phyloP scores from a whole-genome alignment of 1,140 invertebrate genomes.

The Prorops nasuta region DNA sequence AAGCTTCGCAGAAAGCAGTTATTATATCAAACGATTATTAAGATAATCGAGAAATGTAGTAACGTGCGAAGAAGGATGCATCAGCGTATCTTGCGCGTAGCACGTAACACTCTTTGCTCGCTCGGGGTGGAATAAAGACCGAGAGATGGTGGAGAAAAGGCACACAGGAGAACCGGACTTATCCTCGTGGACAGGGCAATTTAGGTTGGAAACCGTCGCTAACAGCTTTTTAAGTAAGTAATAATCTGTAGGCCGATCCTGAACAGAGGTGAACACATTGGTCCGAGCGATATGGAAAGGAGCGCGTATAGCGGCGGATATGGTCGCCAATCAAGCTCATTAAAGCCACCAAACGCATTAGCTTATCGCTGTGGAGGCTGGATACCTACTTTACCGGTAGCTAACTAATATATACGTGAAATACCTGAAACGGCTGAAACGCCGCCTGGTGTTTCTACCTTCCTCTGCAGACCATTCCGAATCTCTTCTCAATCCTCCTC shows the following conservation, averaged over 20 bases:
- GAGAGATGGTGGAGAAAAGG: too few species aligned
- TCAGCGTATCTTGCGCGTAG: conserved; percentile 4
- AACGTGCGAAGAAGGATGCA: conserved; percentile 2
- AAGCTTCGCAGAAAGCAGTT: too few species aligned
- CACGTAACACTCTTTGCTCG: not conserved
- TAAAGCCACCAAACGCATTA: conserved; percentile 49
- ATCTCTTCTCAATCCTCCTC: not conserved
- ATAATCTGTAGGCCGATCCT: conserved; percentile 30
- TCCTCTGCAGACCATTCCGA: conserved; percentile 1
- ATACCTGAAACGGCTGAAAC: not conserved
- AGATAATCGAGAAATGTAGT: conserved; percentile 5
- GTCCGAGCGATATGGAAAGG: conserved; percentile 23
- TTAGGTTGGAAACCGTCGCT: conserved; percentile 21
- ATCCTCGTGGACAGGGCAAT: conserved; percentile 14
- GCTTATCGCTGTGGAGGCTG: conserved; percentile 38
- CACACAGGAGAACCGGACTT: not conserved
- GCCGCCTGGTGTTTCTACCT: not conserved
- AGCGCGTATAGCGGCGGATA: conserved; percentile 14
- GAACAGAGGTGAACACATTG: conserved; percentile 36
- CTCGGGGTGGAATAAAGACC: too few species aligned
- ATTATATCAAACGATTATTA: too few species aligned
- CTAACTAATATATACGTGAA: conserved; percentile 26
- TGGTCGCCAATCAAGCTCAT: conserved; percentile 41
- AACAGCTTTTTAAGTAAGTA: conserved; percentile 40
- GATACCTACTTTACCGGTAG: conserved; percentile 31